Evolutionary conservation across 1,140 invertebrate species (phyloP), one percentile per base, ranked within the genome.

Genomic region (Nasonia vitripennis): DNA sequence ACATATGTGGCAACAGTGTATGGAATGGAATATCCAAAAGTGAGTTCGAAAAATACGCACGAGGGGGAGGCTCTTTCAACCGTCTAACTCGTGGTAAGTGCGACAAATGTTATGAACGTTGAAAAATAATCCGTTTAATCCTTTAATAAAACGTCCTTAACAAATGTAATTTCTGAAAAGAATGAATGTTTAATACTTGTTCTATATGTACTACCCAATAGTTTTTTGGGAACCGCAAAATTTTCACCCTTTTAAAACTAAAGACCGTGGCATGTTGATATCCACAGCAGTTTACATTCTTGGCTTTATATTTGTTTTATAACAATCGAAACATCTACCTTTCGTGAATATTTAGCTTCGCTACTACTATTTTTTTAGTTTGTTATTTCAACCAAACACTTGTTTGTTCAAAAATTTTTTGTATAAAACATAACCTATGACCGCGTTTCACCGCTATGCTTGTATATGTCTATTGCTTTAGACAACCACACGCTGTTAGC

Each of bases 61-160:
- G 37, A 45, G 84, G 37, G 75, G 67, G 83, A 85, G 62, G 12
- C 70, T 88, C 88, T 88, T 89, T 89, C 78, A 41, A 75, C 31
- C 31, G 48, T 83, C 84, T 78, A 86, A 41, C 87, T 87, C 87
- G 88, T 82, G 87, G 90, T 90, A 88, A 89, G 89, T 78, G 80
- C 68, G 17, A 82, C 37, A 77, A 80, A 37, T 81, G 68, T 81
- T n/a, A 48, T 41, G n/a, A 62, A 11, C 0, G 20, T 71, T 73
- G 27, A 68, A 78, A 82, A 75, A 74, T 87, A 87, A 90, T 90
- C 90, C 23, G 78, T 86, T 78, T 79, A 89, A 90, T 90, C 89
- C 78, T 81, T 27, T 71, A 85, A 27, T 78, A 88, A 51, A 86
- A 86, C 31, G 14, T 85, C 84, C 10, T n/a, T 31, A 81, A 84